Evolutionary conservation across 2,113 vertebrate species (phyloP).

Genomic region (Daphoenositta chrysoptera): DNA sequence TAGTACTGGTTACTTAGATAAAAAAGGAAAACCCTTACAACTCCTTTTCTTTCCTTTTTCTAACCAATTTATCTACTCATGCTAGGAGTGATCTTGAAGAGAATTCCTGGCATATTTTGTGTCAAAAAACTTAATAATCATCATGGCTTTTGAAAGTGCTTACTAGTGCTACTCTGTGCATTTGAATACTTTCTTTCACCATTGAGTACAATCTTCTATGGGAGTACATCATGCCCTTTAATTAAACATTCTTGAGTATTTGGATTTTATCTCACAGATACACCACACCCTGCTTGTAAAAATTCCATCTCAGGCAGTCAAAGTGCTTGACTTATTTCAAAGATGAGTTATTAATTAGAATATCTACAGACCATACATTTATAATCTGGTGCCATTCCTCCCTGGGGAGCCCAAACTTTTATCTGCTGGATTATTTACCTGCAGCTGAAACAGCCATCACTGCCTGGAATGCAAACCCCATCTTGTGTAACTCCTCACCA

Average conservation of each 20-base stretch:
- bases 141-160: neutral
- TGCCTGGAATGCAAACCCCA: neutral
- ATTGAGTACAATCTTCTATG: neutral
- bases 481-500: neutral
- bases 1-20: neutral
- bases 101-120: neutral
- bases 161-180: neutral
- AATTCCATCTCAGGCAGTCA: slow-evolving; percentile 40
- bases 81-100: neutral
- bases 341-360: slow-evolving; percentile 26
- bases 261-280: slow-evolving; percentile 58
- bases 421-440: neutral
- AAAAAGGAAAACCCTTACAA: neutral
- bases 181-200: slow-evolving; percentile 3
- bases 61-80: neutral
- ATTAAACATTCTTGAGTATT: slow-evolving; percentile 43
- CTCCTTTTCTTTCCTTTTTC: neutral
- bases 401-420: neutral
- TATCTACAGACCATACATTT: neutral
- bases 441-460: neutral
- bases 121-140: neutral
- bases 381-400: slow-evolving; percentile 18
- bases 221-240: slow-evolving; percentile 28
- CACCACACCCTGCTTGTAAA: slow-evolving; percentile 55
- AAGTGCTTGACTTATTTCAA: neutral